Evolutionary conservation across 2,113 vertebrate genomes (phyloP).

Genomic region (Triplophysa dalaica): DNA sequence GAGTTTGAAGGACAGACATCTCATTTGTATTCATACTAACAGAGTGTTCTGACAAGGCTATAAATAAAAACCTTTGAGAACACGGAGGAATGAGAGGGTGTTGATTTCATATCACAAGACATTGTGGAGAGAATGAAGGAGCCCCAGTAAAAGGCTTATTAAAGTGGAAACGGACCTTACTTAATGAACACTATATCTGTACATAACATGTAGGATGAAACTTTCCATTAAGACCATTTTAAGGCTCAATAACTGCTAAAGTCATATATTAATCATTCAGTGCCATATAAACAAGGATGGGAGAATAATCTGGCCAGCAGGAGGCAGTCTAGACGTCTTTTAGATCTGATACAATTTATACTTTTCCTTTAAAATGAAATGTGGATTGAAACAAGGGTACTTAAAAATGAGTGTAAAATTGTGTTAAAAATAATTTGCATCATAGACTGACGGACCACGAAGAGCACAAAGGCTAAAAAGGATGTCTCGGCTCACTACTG

Average conservation of each 20-base stretch:
- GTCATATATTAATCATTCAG: neutral
- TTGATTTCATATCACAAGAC: slow-evolving; percentile 9
- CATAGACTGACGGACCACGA: neutral
- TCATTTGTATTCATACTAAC: slow-evolving; percentile 44
- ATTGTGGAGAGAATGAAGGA: neutral
- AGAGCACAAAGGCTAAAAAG: neutral
- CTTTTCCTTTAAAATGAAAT: too few species aligned
- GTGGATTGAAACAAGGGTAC: too few species aligned
- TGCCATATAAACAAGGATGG: neutral
- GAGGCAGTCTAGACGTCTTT: slow-evolving; percentile 7
- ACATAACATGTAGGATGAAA: neutral
- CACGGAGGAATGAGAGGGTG: neutral
- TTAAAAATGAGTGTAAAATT: too few species aligned
- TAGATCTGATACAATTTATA: neutral
- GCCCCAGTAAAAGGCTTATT: neutral
- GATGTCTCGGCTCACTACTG: neutral
- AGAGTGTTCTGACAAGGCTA: slow-evolving; percentile 40
- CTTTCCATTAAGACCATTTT: neutral
- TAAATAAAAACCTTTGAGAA: slow-evolving; percentile 35
- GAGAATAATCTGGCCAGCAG: slow-evolving; percentile 12
- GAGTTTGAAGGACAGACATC: slow-evolving; percentile 31
- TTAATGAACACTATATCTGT: neutral
- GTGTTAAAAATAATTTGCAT: too few species aligned
- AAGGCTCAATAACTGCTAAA: neutral
- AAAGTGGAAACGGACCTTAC: neutral